These are phyloP conservation scores for Junonia oenone DNA, from an alignment of 2,888 invertebrate genomes.

Conservation along the genomic window DNA sequence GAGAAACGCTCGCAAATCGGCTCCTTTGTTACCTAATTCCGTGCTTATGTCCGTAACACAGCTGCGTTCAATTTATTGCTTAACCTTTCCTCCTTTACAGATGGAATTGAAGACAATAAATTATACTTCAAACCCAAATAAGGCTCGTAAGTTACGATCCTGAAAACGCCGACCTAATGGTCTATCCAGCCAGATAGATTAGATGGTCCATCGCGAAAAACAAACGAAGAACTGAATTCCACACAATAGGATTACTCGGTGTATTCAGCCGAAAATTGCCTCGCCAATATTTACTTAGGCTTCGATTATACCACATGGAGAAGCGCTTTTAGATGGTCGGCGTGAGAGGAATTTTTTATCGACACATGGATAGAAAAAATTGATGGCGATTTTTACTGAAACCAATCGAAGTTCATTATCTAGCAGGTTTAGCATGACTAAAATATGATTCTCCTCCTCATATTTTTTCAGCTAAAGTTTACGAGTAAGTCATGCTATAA, in stretches of 20 bases:
- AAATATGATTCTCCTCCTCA: no score
- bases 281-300: conserved; percentile 28
- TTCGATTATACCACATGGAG: conserved; percentile 23
- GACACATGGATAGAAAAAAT: neutral
- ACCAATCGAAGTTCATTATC: neutral
- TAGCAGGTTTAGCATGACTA: no score
- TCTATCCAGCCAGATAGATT: conserved; percentile 65
- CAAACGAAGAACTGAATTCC: conserved; percentile 19
- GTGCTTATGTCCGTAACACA: conserved; percentile 68
- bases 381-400: neutral
- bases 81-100: conserved; percentile 71
- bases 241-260: conserved; percentile 23
- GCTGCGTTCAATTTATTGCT: conserved; percentile 67
- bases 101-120: conserved; percentile 77
- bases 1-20: conserved; percentile 59
- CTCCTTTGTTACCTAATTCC: conserved; percentile 71
- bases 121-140: conserved; percentile 78
- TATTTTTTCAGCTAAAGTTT: no score
- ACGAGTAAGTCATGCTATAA: no score
- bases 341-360: conserved; percentile 18
- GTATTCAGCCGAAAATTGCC: conserved; percentile 25
- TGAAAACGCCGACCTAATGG: conserved; percentile 61
- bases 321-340: conserved; percentile 21
- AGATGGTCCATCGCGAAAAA: conserved; percentile 36
- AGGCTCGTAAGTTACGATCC: conserved; percentile 67